Percentiles rank a stretch among this genome's conserved stretches.
phyloP scores from a whole-genome alignment of 2,888 invertebrate genomes.

The Zaprionus bogoriensis region DNA sequence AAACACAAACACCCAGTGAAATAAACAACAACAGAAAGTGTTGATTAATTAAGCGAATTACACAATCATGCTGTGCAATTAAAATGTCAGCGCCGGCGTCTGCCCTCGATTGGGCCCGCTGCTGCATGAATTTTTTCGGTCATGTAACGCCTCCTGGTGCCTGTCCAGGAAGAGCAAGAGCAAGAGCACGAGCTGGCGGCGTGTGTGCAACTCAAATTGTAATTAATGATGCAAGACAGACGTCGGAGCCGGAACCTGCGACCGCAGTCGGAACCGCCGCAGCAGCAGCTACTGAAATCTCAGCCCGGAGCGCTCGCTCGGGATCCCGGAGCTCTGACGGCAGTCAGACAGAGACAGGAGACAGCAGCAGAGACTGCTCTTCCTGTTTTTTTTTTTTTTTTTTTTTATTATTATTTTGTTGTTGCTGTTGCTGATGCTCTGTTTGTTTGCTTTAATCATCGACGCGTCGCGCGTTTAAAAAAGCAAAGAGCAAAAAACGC shows the following conservation, averaged over 20 bases:
- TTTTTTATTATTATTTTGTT: conserved; percentile 9
- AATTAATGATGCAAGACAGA: conserved; percentile 75
- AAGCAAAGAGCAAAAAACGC: conserved; percentile 39
- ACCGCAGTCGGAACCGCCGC: conserved; percentile 41
- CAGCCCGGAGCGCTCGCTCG: conserved; percentile 36
- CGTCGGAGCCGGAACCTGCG: conserved; percentile 37
- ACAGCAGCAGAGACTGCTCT: not conserved
- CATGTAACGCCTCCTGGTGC: conserved; percentile 32
- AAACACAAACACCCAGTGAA: conserved; percentile 33
- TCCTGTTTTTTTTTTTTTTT: not conserved
- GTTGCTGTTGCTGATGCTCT: conserved; percentile 6
- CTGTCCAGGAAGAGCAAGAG: not conserved
- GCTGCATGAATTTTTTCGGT: conserved; percentile 29
- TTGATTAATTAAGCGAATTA: conserved; percentile 75
- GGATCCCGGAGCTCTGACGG: conserved; percentile 22
- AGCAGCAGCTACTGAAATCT: conserved; percentile 36
- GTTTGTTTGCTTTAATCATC: conserved; percentile 71
- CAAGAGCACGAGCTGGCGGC: not conserved
- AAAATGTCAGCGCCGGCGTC: conserved; percentile 67
- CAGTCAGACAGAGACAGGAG: not conserved
- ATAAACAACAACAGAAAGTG: conserved; percentile 31
- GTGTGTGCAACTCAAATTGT: conserved; percentile 68
- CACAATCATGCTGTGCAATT: conserved; percentile 72
- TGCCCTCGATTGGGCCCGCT: conserved; percentile 14
- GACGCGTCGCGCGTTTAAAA: conserved; percentile 64